Percentiles rank a stretch among this genome's conserved stretches.
These are phyloP conservation scores for Dolichotis patagonum DNA, from an alignment of 2,113 vertebrate species.

Conservation along the genomic window DNA sequence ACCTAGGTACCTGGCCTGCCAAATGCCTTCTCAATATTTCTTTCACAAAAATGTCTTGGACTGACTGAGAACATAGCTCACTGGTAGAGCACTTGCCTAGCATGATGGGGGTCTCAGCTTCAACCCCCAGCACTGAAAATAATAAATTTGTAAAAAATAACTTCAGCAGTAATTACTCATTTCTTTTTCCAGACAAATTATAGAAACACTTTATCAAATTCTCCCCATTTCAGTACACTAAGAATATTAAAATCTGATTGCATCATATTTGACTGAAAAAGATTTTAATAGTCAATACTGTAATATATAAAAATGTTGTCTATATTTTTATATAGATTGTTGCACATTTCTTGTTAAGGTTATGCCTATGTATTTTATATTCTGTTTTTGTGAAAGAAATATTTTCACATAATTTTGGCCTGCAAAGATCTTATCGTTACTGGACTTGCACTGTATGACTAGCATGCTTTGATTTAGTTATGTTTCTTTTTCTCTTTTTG, in stretches of 20 bases:
- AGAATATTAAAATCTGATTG: slow-evolving; percentile 40
- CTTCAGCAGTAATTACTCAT: background rate
- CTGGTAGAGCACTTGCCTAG: background rate
- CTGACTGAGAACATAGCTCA: background rate
- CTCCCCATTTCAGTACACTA: slow-evolving; percentile 18
- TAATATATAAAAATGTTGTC: background rate
- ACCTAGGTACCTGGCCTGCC: background rate
- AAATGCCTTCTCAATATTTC: slow-evolving; percentile 5
- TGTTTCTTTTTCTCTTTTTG: background rate
- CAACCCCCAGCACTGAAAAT: background rate
- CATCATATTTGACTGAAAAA: background rate
- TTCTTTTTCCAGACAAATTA: slow-evolving; percentile 58
- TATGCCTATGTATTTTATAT: slow-evolving; percentile 28
- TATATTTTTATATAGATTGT: slow-evolving; percentile 12
- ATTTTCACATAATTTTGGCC: slow-evolving; percentile 11
- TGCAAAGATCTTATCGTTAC: slow-evolving; percentile 39
- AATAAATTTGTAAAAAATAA: background rate
- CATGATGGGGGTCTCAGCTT: background rate
- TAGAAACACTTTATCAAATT: slow-evolving; percentile 18
- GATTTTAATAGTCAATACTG: background rate
- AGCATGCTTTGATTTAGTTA: background rate
- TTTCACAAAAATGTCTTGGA: background rate
- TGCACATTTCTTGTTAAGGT: slow-evolving; percentile 26
- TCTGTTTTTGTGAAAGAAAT: slow-evolving; percentile 27
- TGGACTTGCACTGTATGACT: background rate